Evolutionary conservation across 2,888 invertebrate genomes (phyloP), one percentile per base, ranked within the genome.

Genomic region (Abrostola triplasia): DNA sequence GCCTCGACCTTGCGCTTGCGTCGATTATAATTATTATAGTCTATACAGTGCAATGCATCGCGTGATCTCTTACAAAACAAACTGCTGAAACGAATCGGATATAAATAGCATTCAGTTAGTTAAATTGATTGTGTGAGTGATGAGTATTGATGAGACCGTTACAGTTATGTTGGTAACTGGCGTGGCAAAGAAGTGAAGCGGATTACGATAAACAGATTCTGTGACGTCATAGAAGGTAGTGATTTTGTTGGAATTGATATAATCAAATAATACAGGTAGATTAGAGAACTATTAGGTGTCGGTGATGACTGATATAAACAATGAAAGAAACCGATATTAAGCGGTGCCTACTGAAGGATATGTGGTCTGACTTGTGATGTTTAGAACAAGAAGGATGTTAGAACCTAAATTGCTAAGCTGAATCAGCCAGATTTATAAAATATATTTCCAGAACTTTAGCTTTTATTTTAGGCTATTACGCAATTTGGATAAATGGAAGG

Each of bases 1-100:
- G 78, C 86, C 87, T 86, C 85, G 87, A 86, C 87, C 87, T 88
- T 88, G 84, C 79, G 77, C 65, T 64, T 60, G 67, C 69, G 63
- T 60, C 73, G 57, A 50, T 55, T 57, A 62, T 69, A 66, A 78
- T 67, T 55, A 55, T 47, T 49, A 54, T 11, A 69, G 64, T 48
- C 50, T 59, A 67, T 61, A 60, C 36, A 36, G 49, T 36, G 54
- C 37, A 59, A 37, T 53, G 44, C 66, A 67, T 80, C 76, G 80
- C 80, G 80, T 80, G 80, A 80, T 67, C 64, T 67, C 63, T 65
- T 74, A 70, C 65, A 76, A 68, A 73, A 80, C 63, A 70, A 69
- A 61, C 60, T 47, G 56, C 71, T 79, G 73, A 70, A 79, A 74
- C 74, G 65, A 79, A 74, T 70, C 63, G 41, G 60, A 48, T 72